A percentile compares a stretch with the other conserved stretches of the same genome.
phyloP scores from a whole-genome alignment of 2,113 vertebrate species.

The Himantopus leucocephalus region DNA sequence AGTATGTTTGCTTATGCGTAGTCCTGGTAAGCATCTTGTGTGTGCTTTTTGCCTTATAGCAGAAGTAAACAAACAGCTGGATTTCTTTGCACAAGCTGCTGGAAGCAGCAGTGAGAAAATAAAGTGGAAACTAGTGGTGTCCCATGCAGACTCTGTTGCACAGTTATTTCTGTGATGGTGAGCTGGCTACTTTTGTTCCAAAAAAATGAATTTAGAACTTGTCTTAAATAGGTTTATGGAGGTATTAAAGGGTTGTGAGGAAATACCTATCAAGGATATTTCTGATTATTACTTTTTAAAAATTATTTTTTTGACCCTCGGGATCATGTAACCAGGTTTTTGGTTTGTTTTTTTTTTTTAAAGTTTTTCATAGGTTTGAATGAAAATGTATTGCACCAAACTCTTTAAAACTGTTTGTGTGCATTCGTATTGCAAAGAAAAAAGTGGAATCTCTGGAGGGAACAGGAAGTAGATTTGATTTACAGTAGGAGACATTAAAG shows the following conservation, averaged over 20 bases:
- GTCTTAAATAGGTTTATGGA: neutral
- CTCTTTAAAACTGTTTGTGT: neutral
- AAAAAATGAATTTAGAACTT: neutral
- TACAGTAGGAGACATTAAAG: neutral
- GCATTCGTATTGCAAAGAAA: neutral
- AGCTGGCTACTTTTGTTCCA: neutral
- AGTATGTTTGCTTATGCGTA: rapidly evolving
- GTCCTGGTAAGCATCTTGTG: neutral
- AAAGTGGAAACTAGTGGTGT: neutral
- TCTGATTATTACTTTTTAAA: neutral
- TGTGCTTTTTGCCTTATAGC: neutral
- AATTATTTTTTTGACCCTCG: neutral
- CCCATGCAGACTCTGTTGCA: neutral
- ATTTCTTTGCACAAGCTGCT: neutral
- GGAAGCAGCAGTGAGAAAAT: neutral
- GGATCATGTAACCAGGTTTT: neutral
- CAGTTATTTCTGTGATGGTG: neutral
- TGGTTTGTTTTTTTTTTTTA: neutral
- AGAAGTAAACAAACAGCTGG: neutral
- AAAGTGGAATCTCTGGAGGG: neutral
- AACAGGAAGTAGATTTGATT: neutral
- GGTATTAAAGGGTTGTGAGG: neutral
- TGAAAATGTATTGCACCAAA: neutral
- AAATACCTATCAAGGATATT: neutral
- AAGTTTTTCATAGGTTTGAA: neutral